Evolutionary conservation across 2,797 vertebrate genomes (phyloP).

Genomic region (Carcharodon carcharias): DNA sequence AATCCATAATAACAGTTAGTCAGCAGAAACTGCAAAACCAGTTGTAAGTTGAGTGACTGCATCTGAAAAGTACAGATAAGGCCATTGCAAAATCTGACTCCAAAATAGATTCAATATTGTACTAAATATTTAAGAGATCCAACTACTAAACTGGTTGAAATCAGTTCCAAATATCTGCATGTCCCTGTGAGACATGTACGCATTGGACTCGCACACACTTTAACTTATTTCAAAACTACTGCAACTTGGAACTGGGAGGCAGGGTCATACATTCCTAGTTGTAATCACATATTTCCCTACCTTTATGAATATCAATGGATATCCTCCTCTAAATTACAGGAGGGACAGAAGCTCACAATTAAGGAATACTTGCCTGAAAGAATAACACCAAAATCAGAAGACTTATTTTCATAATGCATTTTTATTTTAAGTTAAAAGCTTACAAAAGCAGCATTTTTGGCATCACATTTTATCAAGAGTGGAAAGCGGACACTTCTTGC

Average conservation of each 20-base stretch:
- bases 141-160: not conserved
- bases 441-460: constrained; percentile 22
- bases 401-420: not conserved
- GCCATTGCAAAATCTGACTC: not conserved
- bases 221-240: not conserved
- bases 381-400: not conserved
- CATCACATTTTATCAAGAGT: not conserved
- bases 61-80: not conserved
- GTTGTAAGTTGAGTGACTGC: not conserved
- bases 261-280: not conserved
- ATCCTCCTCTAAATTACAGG: not conserved
- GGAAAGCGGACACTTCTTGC: not conserved
- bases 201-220: not conserved
- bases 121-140: not conserved
- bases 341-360: not conserved
- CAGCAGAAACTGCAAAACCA: not conserved
- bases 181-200: not conserved
- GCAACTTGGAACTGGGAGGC: not conserved
- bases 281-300: not conserved
- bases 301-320: not conserved
- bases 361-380: not conserved
- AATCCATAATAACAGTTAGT: not conserved
- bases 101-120: not conserved
- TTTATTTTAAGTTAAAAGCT: constrained; percentile 32
- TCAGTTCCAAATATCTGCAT: not conserved